A percentile compares a stretch with the other conserved stretches of the same genome.
Conservation (phyloP, 2,113 vertebrate species). For the Alosa alosa region DNA sequence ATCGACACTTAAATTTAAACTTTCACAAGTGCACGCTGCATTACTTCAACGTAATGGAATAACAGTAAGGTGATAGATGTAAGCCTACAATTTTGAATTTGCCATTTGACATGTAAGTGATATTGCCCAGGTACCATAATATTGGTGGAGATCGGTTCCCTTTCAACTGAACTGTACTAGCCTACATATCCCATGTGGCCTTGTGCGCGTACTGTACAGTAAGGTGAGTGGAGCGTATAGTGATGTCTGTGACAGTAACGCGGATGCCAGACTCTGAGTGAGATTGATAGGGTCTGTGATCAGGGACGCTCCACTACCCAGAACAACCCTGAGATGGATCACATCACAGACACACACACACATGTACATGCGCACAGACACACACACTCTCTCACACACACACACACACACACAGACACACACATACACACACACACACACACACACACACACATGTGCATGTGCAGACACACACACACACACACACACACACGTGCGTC, state of each 20-base stretch:
- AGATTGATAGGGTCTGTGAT: conserved; percentile 77
- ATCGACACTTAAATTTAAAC: too few species aligned
- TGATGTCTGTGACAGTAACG: conserved; percentile 63
- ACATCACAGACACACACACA: conserved; percentile 59
- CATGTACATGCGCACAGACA: conserved; percentile 15
- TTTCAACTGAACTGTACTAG: not conserved
- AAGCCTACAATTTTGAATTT: too few species aligned
- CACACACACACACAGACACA: conserved; percentile 18
- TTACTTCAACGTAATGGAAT: too few species aligned
- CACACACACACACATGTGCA: conserved; percentile 47
- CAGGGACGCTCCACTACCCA: conserved; percentile 72
- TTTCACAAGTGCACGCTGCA: too few species aligned
- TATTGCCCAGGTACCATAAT: not conserved
- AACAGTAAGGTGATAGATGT: too few species aligned
- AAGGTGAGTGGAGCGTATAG: conserved; percentile 40
- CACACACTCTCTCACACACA: conserved; percentile 49
- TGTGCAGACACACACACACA: conserved; percentile 44
- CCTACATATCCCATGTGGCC: conserved; percentile 22
- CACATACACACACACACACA: conserved; percentile 50
- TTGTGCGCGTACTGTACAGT: conserved; percentile 52
- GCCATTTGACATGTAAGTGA: not conserved
- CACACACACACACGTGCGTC: conserved; percentile 22
- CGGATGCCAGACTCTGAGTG: conserved; percentile 74
- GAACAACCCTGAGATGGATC: conserved; percentile 75
- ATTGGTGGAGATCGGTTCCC: not conserved